Percentiles rank a stretch among this genome's conserved stretches.
These are phyloP conservation scores for Euzophera pinguis DNA, from an alignment of 2,888 invertebrate species.

Conservation along the genomic window DNA sequence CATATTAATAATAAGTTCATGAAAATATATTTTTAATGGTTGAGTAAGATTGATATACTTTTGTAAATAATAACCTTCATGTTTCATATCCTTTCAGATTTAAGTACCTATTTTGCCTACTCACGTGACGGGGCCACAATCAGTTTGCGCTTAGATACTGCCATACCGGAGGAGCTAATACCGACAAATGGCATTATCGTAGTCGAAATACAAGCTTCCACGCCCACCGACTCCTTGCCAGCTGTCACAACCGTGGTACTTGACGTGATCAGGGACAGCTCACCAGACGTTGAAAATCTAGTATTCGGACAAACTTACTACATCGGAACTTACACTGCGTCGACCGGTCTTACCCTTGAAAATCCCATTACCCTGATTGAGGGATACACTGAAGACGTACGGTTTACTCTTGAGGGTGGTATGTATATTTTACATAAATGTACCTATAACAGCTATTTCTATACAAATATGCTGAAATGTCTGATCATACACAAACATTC, in stretches of 20 bases:
- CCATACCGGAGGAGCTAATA: conserved; percentile 12
- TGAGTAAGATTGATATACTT: no score
- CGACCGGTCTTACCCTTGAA: conserved; percentile 26
- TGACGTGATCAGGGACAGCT: conserved; percentile 14
- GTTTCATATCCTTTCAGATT: no score
- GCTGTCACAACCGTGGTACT: conserved; percentile 20
- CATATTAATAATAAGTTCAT: no score
- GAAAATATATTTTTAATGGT: no score
- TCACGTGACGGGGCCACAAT: conserved; percentile 18
- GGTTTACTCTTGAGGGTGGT: conserved; percentile 34
- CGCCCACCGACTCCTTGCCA: conserved; percentile 21
- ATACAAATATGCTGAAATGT: no score
- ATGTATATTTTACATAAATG: background rate
- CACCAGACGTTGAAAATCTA: conserved; percentile 18
- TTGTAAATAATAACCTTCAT: no score
- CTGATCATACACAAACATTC: no score
- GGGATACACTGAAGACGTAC: conserved; percentile 29
- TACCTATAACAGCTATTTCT: background rate
- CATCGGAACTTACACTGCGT: conserved; percentile 20
- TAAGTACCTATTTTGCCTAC: conserved; percentile 17
- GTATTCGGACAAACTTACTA: conserved; percentile 30
- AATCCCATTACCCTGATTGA: conserved; percentile 23
- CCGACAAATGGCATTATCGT: conserved; percentile 18
- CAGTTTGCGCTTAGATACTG: conserved; percentile 15
- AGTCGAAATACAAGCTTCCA: conserved; percentile 23